Conservation (phyloP, 1,140 invertebrate genomes). For the Pseudomyrmex sp. region DNA sequence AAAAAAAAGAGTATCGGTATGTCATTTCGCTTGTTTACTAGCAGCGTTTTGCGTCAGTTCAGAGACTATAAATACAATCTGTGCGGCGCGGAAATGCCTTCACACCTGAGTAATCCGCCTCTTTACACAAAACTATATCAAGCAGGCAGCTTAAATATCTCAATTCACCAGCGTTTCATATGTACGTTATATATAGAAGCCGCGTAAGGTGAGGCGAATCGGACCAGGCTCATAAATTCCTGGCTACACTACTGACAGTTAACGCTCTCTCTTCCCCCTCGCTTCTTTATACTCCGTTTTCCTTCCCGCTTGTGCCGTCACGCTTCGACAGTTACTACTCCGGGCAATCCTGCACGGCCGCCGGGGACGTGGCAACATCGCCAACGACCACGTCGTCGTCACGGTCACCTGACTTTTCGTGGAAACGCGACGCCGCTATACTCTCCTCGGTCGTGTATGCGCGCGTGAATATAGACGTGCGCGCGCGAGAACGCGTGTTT, state of each 20-base stretch:
- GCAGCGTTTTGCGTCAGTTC: neutral
- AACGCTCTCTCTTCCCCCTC: conserved; percentile 12
- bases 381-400: conserved; percentile 73
- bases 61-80: neutral
- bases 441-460: conserved; percentile 30
- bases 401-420: conserved; percentile 76
- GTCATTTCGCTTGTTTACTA: neutral
- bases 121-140: neutral
- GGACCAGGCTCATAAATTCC: conserved; percentile 16
- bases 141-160: conserved; percentile 32
- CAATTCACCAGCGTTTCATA: conserved; percentile 1
- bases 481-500: conserved; percentile 41
- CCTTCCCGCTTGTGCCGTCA: conserved; percentile 24
- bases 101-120: neutral
- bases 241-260: conserved; percentile 51
- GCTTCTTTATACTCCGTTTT: neutral
- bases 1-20: neutral
- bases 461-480: conserved; percentile 57
- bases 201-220: neutral
- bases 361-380: conserved; percentile 68
- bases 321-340: conserved; percentile 57
- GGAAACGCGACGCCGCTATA: conserved; percentile 65
- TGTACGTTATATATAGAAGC: neutral
- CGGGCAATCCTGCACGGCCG: conserved; percentile 44
- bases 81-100: conserved; percentile 15